Conservation (phyloP, 1,140 invertebrate genomes). For the Sminthurinus signatus region DNA sequence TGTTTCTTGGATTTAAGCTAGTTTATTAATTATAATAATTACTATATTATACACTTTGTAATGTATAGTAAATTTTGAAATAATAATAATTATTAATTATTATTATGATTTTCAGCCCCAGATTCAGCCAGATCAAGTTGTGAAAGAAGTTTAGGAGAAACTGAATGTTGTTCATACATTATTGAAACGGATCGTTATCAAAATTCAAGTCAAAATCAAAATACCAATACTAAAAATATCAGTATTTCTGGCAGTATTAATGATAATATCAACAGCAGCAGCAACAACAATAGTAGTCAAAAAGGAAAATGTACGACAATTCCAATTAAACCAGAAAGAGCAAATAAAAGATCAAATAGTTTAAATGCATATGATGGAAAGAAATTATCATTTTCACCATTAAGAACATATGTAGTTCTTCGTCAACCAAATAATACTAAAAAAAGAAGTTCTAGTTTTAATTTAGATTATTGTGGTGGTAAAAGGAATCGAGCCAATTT, state of each 20-base stretch:
- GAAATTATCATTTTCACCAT: slow-evolving; percentile 28
- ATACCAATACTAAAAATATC: neutral
- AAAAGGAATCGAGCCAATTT: slow-evolving; percentile 3
- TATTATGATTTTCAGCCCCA: too few species aligned
- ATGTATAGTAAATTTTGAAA: too few species aligned
- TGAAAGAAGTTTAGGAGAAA: slow-evolving; percentile 33
- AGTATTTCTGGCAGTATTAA: neutral
- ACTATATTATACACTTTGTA: too few species aligned
- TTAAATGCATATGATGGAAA: slow-evolving; percentile 33
- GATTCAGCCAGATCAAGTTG: slow-evolving; percentile 39
- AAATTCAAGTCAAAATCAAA: neutral
- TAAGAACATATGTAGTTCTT: slow-evolving; percentile 31
- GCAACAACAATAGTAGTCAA: slow-evolving; percentile 2
- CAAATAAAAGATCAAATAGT: slow-evolving; percentile 24
- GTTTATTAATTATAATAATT: too few species aligned
- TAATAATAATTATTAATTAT: too few species aligned
- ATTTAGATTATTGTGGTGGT: neutral
- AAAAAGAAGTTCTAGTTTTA: slow-evolving; percentile 1
- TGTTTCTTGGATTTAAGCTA: too few species aligned
- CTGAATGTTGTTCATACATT: slow-evolving; percentile 25
- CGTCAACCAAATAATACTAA: neutral
- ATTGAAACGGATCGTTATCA: neutral
- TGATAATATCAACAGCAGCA: neutral
- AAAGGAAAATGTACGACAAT: neutral
- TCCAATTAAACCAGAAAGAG: slow-evolving; percentile 32